Conservation (phyloP, 2,113 vertebrate species). For the Gobio gobio region DNA sequence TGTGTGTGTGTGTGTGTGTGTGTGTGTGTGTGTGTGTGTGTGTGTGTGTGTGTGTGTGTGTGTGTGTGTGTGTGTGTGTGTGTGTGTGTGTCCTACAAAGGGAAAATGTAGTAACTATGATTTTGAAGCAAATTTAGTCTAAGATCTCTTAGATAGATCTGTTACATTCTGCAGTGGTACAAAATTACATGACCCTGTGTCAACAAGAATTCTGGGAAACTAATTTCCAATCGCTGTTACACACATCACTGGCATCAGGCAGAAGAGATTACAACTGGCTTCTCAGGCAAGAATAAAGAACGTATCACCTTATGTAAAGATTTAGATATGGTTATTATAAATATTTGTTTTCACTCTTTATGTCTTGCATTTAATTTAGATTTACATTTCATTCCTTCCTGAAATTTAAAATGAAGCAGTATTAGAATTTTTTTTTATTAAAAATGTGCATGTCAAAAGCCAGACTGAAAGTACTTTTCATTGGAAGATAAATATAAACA, state of each 20-base stretch:
- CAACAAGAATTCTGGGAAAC: neutral
- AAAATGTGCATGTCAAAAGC: neutral
- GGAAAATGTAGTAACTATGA: neutral
- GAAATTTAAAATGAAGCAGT: too few species aligned
- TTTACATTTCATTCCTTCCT: neutral
- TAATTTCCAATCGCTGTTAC: conserved; percentile 26
- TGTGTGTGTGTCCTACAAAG: neutral
- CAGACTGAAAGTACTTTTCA: neutral
- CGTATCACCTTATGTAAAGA: neutral
- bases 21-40: too few species aligned
- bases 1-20: too few species aligned
- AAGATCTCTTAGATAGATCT: neutral
- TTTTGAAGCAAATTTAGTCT: neutral
- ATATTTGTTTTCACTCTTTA: neutral
- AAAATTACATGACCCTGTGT: neutral
- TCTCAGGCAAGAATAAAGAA: neutral
- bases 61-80: too few species aligned
- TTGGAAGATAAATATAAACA: neutral
- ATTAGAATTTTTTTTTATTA: neutral
- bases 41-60: too few species aligned
- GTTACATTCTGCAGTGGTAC: neutral
- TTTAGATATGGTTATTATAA: too few species aligned
- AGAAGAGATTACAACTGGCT: conserved; percentile 14
- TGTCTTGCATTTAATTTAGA: neutral
- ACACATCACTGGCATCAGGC: conserved; percentile 20